Percentiles rank a stretch among this genome's conserved stretches.
These are phyloP conservation scores for Cantharis flavilabris DNA, from an alignment of 2,888 invertebrate species.

Conservation along the genomic window DNA sequence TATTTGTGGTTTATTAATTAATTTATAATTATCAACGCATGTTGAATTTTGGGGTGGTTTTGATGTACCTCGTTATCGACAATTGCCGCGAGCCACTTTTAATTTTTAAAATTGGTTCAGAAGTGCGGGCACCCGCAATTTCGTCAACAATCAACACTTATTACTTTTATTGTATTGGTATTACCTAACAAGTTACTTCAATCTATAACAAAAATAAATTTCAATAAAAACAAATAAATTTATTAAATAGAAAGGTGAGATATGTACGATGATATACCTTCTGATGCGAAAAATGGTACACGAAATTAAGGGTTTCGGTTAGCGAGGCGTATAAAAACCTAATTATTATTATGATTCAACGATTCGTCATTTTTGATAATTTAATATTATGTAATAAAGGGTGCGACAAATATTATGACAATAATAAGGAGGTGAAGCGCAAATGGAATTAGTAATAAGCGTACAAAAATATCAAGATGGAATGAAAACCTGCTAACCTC, in stretches of 20 bases:
- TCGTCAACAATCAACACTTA: constrained; percentile 49
- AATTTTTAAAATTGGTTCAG: constrained; percentile 19
- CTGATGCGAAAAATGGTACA: constrained; percentile 1
- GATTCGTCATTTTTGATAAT: constrained; percentile 4
- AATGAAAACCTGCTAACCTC: neutral
- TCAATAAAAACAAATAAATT: constrained; percentile 49
- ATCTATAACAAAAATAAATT: constrained; percentile 42
- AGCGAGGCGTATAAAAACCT: constrained; percentile 19
- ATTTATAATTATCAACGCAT: constrained; percentile 33
- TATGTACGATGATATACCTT: constrained; percentile 40
- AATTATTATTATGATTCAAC: constrained; percentile 10
- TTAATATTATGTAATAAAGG: neutral
- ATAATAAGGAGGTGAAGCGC: constrained; percentile 1
- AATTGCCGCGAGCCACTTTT: neutral
- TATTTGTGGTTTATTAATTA: constrained; percentile 18
- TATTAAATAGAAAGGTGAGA: constrained; percentile 46
- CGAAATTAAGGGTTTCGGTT: constrained; percentile 5
- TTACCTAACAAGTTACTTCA: constrained; percentile 43
- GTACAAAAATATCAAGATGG: constrained; percentile 19
- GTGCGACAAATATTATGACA: neutral
- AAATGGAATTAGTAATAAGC: constrained; percentile 14
- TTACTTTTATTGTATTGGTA: constrained; percentile 42
- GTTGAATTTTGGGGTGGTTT: constrained; percentile 1
- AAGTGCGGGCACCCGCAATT: constrained; percentile 30
- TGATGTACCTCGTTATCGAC: neutral